Base-by-base conservation (phyloP, 1,140 invertebrate species). In the Drosophila kurseongensis region DNA sequence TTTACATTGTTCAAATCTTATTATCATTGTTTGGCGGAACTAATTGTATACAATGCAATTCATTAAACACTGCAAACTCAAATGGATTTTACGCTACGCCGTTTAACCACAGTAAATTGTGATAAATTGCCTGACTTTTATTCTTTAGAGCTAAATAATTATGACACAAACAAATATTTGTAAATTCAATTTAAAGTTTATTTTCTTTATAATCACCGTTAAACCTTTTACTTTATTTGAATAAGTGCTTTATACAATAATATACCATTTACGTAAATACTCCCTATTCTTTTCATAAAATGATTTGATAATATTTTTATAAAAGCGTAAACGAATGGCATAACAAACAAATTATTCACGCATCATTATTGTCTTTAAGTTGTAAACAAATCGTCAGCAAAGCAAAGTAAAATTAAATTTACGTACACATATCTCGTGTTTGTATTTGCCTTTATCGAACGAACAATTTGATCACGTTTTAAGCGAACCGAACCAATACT, bases 401-500 rank as follows among this genome's bases (percentile, higher is more conserved):
- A 58, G 52, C 18, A 75, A 75, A 8, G 36, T 27, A 12, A 48
- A 75, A 76, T 38, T 66, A 27, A 75, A 75, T 75, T 73, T 51
- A 62, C 51, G 18, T 44, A 40, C 51, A 38, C 45, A 48, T 47
- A 61, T 74, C 51, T 50, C 45, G 69, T 66, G 67, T 35, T 10
- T n/a, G 6, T 41, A 71, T 69, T 68, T 77, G 56, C 50, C 48
- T 27, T 7, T 38, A 68, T 60, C 57, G 47, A 56, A 54, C 44
- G 40, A 54, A 36, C 71, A 68, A 62, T 45, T 67, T 50, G 69
- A 78, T 88, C 83, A 88, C 83, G 82, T 88, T 88, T 81, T 59
- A 6, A 41, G 41, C 44, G 45, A 40, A 36, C 38, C 52, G 14
- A 67, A 67, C 48, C 13, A 45, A 52, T 51, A 75, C 68, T 36